Conservation (phyloP, 2,888 invertebrate genomes). For the Listrodromus nycthemerus region DNA sequence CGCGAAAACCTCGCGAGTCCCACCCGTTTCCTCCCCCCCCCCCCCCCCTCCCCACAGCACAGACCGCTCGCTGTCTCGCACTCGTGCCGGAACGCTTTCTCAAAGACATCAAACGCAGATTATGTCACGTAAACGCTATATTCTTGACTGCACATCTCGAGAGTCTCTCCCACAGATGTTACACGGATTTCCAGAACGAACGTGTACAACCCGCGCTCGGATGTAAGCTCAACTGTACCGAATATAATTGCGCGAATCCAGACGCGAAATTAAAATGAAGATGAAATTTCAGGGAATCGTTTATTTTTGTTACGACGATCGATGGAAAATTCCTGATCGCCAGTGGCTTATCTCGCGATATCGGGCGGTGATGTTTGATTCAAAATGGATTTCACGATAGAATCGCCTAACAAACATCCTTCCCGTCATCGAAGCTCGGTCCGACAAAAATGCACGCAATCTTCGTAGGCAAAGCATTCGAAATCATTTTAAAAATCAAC, state of each 20-base stretch:
- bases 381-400: too few relatives aligned
- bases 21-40: background rate
- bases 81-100: conserved; percentile 40
- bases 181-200: background rate
- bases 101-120: conserved; percentile 62
- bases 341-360: too few relatives aligned
- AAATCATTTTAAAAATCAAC: background rate
- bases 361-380: too few relatives aligned
- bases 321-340: too few relatives aligned
- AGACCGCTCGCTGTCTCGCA: conserved; percentile 6
- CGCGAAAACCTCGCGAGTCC: conserved; percentile 22
- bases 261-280: background rate
- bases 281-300: too few relatives aligned
- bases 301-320: too few relatives aligned
- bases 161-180: background rate
- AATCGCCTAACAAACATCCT: too few relatives aligned
- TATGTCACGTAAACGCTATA: conserved; percentile 31
- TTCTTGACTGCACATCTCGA: conserved; percentile 32
- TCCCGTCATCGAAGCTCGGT: too few relatives aligned
- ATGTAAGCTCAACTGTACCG: background rate
- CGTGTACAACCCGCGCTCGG: background rate
- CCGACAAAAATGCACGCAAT: background rate
- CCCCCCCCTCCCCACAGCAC: background rate
- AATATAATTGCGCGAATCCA: conserved; percentile 7
- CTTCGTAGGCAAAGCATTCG: background rate